These are phyloP conservation scores for Xestobium rufovillosum DNA, from an alignment of 2,888 invertebrate genomes.

Conservation along the genomic window DNA sequence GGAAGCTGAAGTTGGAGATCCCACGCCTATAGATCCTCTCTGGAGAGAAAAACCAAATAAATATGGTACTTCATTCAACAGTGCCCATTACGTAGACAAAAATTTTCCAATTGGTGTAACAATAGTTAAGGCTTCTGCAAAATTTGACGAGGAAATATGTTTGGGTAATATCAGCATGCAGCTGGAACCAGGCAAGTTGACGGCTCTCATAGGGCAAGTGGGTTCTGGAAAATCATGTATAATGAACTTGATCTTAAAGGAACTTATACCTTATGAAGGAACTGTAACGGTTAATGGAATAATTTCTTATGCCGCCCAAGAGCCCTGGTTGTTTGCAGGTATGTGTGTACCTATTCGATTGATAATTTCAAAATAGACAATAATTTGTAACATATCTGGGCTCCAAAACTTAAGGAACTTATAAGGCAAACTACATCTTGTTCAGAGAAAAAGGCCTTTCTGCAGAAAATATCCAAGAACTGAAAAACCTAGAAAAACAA, in stretches of 20 bases:
- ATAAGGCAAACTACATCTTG: no score
- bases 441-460: no score
- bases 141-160: conserved; percentile 30
- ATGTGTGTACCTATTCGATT: no score
- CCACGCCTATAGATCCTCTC: conserved; percentile 30
- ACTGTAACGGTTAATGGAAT: conserved; percentile 43
- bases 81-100: conserved; percentile 1
- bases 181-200: conserved; percentile 41
- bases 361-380: no score
- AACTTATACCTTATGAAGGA: conserved; percentile 43
- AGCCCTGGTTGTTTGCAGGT: conserved; percentile 55
- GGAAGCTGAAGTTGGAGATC: conserved; percentile 35
- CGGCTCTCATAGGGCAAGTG: conserved; percentile 58
- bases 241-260: conserved; percentile 42
- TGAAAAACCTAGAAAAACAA: no score
- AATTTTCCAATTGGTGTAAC: conserved; percentile 1
- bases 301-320: conserved; percentile 52
- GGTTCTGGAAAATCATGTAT: conserved; percentile 57
- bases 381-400: no score
- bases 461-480: no score
- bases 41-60: conserved; percentile 18
- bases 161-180: conserved; percentile 44
- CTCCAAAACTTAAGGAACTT: no score
- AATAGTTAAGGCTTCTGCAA: conserved; percentile 7
- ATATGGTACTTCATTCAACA: background rate